phyloP scores from a whole-genome alignment of 2,113 vertebrate species.

The Columbina picui region DNA sequence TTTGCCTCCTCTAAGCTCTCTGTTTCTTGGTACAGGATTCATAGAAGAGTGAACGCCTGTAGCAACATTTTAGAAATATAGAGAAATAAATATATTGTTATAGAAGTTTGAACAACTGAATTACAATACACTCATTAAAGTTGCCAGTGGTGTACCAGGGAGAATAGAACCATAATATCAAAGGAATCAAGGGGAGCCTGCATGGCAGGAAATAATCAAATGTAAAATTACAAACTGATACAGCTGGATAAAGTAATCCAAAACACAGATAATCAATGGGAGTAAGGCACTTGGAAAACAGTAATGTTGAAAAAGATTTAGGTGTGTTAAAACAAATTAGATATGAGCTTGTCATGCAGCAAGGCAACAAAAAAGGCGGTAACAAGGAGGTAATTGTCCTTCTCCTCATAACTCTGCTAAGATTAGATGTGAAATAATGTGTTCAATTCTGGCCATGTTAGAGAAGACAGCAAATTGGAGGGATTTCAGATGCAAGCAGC shows the following conservation, averaged over 20 bases:
- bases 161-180: not conserved
- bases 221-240: not conserved
- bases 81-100: not conserved
- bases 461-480: slow-evolving; percentile 26
- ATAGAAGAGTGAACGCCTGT: not conserved
- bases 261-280: slow-evolving; percentile 24
- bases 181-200: not conserved
- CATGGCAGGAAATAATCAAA: not conserved
- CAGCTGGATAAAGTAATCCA: not conserved
- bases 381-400: slow-evolving; percentile 11
- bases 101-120: not conserved
- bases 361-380: not conserved
- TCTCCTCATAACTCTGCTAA: slow-evolving; percentile 17
- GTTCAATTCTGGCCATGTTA: not conserved
- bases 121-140: not conserved
- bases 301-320: slow-evolving; percentile 23
- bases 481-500: slow-evolving; percentile 14
- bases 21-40: not conserved
- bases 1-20: not conserved
- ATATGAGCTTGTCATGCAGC: not conserved
- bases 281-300: not conserved
- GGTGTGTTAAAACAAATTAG: slow-evolving; percentile 13
- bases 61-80: not conserved
- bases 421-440: slow-evolving; percentile 32
- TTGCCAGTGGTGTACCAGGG: not conserved